Conservation (phyloP, 2,888 invertebrate species). For the Laspeyria flexula region DNA sequence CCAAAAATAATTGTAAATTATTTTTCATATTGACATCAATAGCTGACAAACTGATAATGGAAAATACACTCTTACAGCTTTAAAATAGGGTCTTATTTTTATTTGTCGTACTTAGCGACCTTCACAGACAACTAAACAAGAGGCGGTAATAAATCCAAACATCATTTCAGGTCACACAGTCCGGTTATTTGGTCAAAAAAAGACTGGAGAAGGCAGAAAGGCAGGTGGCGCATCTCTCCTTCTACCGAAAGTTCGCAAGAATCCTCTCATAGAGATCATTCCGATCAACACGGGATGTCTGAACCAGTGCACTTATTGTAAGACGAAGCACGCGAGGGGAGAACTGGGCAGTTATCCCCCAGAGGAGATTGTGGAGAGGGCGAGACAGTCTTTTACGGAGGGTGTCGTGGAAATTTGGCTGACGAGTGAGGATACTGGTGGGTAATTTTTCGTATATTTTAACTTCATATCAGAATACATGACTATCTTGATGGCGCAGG, state of each 20-base stretch:
- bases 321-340: conserved; percentile 98
- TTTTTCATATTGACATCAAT: no score
- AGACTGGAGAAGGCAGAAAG: conserved; percentile 91
- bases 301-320: conserved; percentile 99
- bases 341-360: conserved; percentile 97
- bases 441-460: not conserved
- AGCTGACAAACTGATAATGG: no score
- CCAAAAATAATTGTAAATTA: no score
- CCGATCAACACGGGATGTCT: conserved; percentile 98
- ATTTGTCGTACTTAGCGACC: no score
- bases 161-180: conserved; percentile 88
- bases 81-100: no score
- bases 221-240: conserved; percentile 94
- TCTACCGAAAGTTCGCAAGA: conserved; percentile 97
- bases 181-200: conserved; percentile 91
- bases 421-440: conserved; percentile 98
- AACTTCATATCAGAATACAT: not conserved
- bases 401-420: conserved; percentile 99
- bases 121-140: no score
- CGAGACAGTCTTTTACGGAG: conserved; percentile 94
- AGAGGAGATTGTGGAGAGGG: conserved; percentile 95
- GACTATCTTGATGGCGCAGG: no score
- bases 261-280: conserved; percentile 98
- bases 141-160: no score
- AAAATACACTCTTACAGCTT: no score